Conservation (phyloP, 2,888 invertebrate species). For the Campoplex capitator region DNA sequence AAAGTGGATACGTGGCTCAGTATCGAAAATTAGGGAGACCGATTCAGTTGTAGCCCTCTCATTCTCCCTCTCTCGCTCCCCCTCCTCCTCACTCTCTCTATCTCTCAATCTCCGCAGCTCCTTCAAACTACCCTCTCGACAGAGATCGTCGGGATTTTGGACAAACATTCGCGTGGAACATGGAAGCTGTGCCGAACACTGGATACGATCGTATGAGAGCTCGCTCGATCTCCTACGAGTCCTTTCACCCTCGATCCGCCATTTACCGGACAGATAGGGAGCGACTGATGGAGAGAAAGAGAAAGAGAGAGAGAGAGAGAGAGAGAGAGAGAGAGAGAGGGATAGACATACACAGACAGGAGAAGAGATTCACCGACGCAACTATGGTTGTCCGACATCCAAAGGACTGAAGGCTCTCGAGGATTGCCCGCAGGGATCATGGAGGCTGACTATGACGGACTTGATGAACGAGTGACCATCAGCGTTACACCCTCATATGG, state of each 20-base stretch:
- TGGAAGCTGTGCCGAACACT: constrained; percentile 12
- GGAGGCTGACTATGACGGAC: constrained; percentile 21
- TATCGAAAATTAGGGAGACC: constrained; percentile 54
- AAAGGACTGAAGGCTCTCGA: constrained; percentile 3
- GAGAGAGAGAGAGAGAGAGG: background rate
- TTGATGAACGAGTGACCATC: constrained; percentile 31
- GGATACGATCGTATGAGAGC: constrained; percentile 8
- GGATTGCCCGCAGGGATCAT: constrained; percentile 36
- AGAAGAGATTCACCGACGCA: constrained; percentile 11
- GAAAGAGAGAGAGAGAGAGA: background rate
- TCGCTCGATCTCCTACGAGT: background rate
- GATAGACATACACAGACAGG: background rate
- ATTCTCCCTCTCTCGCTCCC: background rate
- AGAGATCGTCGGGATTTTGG: constrained; percentile 29
- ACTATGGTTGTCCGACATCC: constrained; percentile 24
- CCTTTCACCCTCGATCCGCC: constrained; percentile 23
- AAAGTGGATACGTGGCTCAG: constrained; percentile 53
- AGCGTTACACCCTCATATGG: background rate
- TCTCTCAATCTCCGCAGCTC: constrained; percentile 15
- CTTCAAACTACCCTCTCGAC: constrained; percentile 42
- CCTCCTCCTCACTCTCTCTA: background rate
- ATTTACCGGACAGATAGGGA: constrained; percentile 8
- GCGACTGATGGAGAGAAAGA: background rate
- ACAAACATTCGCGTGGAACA: constrained; percentile 35
- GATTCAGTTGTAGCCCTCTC: background rate